A percentile compares a stretch with the other conserved stretches of the same genome.
phyloP scores from a whole-genome alignment of 1,140 invertebrate genomes.

The Drosophila kurseongensis region DNA sequence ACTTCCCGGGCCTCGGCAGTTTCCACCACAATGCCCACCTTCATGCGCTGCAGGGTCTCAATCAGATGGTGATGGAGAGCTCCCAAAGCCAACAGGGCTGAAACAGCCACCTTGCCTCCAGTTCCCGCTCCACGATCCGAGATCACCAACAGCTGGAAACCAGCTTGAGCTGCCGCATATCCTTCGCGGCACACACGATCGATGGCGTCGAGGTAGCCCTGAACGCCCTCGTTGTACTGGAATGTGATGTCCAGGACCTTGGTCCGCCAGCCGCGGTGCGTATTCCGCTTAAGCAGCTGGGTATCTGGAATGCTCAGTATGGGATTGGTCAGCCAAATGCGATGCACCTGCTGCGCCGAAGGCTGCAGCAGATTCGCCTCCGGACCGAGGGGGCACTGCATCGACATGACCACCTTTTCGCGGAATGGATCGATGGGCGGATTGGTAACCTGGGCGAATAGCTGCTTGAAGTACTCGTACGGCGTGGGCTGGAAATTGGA shows the following conservation, averaged over 20 bases:
- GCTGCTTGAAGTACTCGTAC: conserved; percentile 99
- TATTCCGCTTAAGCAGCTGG: conserved; percentile 93
- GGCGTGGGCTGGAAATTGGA: conserved; percentile 97
- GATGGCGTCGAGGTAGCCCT: conserved; percentile 92
- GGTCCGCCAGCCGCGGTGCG: conserved; percentile 96
- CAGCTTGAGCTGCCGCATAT: conserved; percentile 90
- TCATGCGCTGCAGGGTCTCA: conserved; percentile 97
- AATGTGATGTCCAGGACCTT: conserved; percentile 97
- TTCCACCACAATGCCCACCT: conserved; percentile 96
- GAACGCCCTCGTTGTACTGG: conserved; percentile 88
- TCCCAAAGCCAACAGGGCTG: conserved; percentile 94
- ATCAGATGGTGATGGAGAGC: conserved; percentile 98
- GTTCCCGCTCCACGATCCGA: conserved; percentile 93
- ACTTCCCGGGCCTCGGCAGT: conserved; percentile 98
- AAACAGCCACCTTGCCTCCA: conserved; percentile 89
- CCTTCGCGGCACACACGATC: conserved; percentile 93
- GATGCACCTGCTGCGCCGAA: conserved; percentile 94
- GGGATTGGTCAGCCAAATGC: conserved; percentile 97
- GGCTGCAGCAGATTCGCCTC: conserved; percentile 98
- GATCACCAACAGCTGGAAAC: conserved; percentile 95
- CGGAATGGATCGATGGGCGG: conserved; percentile 99
- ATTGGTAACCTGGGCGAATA: conserved; percentile 99
- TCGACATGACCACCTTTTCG: conserved; percentile 99
- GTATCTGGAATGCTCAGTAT: conserved; percentile 96
- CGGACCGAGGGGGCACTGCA: conserved; percentile 95